phyloP scores from a whole-genome alignment of 1,140 invertebrate species.

The Brachionus sp. region DNA sequence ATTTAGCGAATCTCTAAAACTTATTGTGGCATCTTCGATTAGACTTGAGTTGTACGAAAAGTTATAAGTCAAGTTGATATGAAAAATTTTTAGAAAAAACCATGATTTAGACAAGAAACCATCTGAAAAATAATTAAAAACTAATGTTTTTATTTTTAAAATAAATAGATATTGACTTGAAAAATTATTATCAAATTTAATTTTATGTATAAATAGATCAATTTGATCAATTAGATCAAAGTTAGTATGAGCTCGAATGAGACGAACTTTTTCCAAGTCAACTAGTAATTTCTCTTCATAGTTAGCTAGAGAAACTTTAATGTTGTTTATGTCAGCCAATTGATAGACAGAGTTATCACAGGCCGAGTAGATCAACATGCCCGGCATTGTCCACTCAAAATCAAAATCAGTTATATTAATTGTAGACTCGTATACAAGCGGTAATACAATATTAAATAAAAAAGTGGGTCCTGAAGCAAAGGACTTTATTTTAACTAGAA shows the following conservation, averaged over 20 bases:
- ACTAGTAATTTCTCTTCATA: not conserved
- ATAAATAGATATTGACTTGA: not conserved
- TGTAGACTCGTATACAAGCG: not conserved
- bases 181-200: not conserved
- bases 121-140: not conserved
- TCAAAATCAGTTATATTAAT: not conserved
- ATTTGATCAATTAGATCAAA: not conserved
- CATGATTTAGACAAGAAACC: not conserved
- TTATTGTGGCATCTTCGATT: not conserved
- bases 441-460: not conserved
- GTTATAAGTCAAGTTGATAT: not conserved
- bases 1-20: not conserved
- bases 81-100: conserved; percentile 9
- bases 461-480: not conserved
- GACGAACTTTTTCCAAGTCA: not conserved
- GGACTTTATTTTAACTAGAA: not conserved
- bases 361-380: not conserved
- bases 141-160: not conserved
- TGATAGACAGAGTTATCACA: not conserved
- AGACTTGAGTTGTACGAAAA: not conserved
- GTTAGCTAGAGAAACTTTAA: not conserved
- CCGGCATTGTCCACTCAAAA: not conserved
- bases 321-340: not conserved
- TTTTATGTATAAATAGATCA: not conserved
- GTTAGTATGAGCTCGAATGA: not conserved